These are phyloP conservation scores for Epirrhoe alternata DNA, from an alignment of 2,888 invertebrate genomes.

Conservation along the genomic window DNA sequence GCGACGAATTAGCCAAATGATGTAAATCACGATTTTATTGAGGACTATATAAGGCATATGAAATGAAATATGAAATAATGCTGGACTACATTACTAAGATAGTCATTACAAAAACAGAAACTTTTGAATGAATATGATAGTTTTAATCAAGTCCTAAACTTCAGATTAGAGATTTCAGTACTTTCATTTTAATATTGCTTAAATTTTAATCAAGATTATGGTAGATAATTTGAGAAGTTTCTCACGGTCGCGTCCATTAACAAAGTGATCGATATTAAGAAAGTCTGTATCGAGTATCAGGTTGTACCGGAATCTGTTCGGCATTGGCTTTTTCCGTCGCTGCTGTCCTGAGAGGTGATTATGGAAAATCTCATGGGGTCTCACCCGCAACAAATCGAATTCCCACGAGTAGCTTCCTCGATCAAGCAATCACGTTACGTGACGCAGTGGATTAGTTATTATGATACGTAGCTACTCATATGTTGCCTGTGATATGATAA, in stretches of 20 bases:
- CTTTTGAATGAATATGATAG: neutral
- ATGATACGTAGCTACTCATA: conserved; percentile 25
- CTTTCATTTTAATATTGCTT: neutral
- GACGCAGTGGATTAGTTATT: conserved; percentile 46
- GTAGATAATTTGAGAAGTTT: conserved; percentile 42
- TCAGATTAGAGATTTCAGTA: neutral
- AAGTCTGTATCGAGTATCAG: conserved; percentile 58
- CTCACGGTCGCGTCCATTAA: conserved; percentile 52
- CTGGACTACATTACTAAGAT: conserved; percentile 6
- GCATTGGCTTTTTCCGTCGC: conserved; percentile 65
- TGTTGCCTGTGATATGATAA: conserved; percentile 2
- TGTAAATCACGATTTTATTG: neutral
- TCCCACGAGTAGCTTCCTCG: conserved; percentile 77
- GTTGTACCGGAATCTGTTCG: conserved; percentile 58
- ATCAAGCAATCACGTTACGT: conserved; percentile 62
- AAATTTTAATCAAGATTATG: conserved; percentile 8
- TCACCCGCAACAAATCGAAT: conserved; percentile 73
- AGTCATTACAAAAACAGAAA: conserved; percentile 17
- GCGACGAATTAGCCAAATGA: neutral
- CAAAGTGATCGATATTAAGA: conserved; percentile 59
- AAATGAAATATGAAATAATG: no score
- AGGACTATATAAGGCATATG: neutral
- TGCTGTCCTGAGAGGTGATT: conserved; percentile 48
- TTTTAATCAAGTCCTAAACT: neutral
- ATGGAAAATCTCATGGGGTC: conserved; percentile 76